phyloP scores from a whole-genome alignment of 2,797 vertebrate genomes.

The Mycteria americana region DNA sequence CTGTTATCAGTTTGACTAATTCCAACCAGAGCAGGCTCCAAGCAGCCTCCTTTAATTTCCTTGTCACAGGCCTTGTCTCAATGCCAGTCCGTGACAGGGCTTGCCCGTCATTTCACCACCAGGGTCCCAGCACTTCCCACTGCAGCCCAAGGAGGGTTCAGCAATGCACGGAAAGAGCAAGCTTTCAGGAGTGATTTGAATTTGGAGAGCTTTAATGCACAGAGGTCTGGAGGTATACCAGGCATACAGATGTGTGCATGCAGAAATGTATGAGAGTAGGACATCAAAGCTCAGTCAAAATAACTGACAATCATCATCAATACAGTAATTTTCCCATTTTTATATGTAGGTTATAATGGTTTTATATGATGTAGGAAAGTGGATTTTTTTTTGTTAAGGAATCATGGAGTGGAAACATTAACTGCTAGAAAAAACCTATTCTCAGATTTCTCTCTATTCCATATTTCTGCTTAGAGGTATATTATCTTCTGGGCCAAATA shows the following conservation, averaged over 20 bases:
- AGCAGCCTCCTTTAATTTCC: background rate
- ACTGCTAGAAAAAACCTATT: accelerated
- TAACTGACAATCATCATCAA: background rate
- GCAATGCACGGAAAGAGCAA: background rate
- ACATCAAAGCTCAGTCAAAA: background rate
- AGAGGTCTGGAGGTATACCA: background rate
- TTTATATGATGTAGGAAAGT: background rate
- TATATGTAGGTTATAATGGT: background rate
- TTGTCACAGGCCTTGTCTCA: background rate
- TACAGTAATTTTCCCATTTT: background rate
- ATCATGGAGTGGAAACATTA: background rate
- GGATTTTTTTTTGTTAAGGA: background rate
- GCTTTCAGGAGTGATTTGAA: background rate
- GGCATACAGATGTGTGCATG: background rate
- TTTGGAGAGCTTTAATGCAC: background rate
- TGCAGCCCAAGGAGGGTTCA: background rate
- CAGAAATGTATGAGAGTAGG: background rate
- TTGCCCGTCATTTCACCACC: background rate
- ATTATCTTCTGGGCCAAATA: background rate
- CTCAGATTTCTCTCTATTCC: background rate
- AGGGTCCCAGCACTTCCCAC: background rate
- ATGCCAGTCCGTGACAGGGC: background rate
- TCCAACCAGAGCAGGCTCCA: background rate
- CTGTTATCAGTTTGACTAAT: background rate
- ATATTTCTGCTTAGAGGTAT: background rate